Evolutionary conservation across 1,140 invertebrate genomes (phyloP), one percentile per base, ranked within the genome.

Genomic region (Drosophila nebulosa): DNA sequence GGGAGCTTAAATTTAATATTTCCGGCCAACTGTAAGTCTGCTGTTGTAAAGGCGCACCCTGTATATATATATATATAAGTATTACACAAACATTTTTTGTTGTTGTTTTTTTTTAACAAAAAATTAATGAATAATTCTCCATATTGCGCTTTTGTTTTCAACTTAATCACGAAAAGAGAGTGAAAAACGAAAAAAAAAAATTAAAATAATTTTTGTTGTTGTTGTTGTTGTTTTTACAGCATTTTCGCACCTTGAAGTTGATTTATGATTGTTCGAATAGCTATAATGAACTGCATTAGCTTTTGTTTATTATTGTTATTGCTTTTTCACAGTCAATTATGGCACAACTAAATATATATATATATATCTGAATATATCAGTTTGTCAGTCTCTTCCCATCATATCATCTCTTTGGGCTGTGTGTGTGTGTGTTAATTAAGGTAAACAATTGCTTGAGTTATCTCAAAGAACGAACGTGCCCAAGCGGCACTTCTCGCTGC

Each of bases 401-500:
- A 52, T 22, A n/a, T n/a, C n/a, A n/a, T n/a, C n/a, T n/a, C n/a
- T 27, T 46, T 32, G 35, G 36, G 18, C 50, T 5, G 30, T 60
- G 32, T 70, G 62, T 74, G 35, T 5, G 30, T 60, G 32, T 70
- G 62, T 74, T 67, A 66, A 74, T 74, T 74, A 74, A 74, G 70
- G 36, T 73, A 61, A 67, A 61, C 70, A 74, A 74, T 74, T 74
- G 74, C 30, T 66, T 56, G 39, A 67, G 60, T 74, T 74, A 67
- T 66, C 63, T 32, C 50, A 30, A 14, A 57, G 18, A 63, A 30
- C 35, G 12, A 60, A 56, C 62, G 71, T 60, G 71, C 56, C 46
- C 55, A 53, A 32, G 59, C 36, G 36, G n/a, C 14, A 16, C 36
- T 39, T n/a, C n/a, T n/a, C n/a, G n/a, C n/a, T n/a, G n/a, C n/a